phyloP scores from a whole-genome alignment of 1,140 invertebrate species.

The Cecropterus lyciades region DNA sequence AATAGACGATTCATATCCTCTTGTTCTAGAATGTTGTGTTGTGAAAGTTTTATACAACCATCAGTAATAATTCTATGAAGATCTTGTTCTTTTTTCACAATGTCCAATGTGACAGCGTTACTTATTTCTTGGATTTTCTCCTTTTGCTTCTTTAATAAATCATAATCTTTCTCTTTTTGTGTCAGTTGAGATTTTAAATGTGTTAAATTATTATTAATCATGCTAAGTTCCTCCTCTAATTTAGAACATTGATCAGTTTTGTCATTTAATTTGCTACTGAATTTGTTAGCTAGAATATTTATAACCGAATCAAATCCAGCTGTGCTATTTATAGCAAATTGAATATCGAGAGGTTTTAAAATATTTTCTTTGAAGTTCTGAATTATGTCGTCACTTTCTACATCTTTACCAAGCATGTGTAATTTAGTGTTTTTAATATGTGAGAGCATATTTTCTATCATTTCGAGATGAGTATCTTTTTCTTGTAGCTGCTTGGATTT shows the following conservation, averaged over 20 bases:
- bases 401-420: conserved; percentile 26
- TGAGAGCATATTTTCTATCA: conserved; percentile 43
- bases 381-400: conserved; percentile 35
- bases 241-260: conserved; percentile 47
- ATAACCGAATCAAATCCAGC: conserved; percentile 56
- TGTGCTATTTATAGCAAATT: conserved; percentile 51
- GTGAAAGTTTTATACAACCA: conserved; percentile 48
- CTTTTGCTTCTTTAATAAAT: conserved; percentile 61
- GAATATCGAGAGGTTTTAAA: conserved; percentile 56
- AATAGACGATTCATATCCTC: conserved; percentile 48
- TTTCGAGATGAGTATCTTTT: conserved; percentile 41
- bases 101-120: conserved; percentile 64
- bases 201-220: conserved; percentile 46
- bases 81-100: conserved; percentile 60
- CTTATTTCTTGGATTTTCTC: conserved; percentile 67
- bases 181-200: conserved; percentile 52
- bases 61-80: conserved; percentile 48
- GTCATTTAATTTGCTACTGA: conserved; percentile 45
- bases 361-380: conserved; percentile 57
- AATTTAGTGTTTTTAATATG: conserved; percentile 40
- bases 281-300: conserved; percentile 46
- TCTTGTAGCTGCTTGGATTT: conserved; percentile 38
- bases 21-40: conserved; percentile 47
- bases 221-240: conserved; percentile 48
- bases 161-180: conserved; percentile 62